Evolutionary conservation across 2,113 vertebrate species (phyloP).

Genomic region (Nycticebus coucang): DNA sequence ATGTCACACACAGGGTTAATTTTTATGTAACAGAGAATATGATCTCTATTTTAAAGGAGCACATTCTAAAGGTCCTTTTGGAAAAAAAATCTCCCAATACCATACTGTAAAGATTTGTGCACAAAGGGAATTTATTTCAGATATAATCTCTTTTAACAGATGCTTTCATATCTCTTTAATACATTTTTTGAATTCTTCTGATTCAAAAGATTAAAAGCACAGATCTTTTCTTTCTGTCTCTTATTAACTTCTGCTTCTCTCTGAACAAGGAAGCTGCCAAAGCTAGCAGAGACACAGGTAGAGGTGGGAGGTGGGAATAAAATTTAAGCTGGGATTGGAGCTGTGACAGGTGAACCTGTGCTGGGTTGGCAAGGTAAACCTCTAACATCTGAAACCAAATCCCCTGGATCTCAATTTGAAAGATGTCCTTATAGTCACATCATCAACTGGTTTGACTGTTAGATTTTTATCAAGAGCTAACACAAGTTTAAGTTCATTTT

Average conservation of each 20-base stretch:
- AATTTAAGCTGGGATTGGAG: neutral
- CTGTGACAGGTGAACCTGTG: neutral
- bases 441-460: neutral
- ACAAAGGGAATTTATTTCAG: neutral
- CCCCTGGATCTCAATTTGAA: neutral
- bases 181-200: neutral
- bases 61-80: neutral
- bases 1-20: neutral
- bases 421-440: neutral
- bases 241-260: neutral
- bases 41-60: neutral
- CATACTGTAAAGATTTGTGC: neutral
- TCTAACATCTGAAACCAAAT: neutral
- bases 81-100: neutral
- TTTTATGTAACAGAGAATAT: neutral
- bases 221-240: neutral
- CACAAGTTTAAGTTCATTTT: neutral
- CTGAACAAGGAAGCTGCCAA: neutral
- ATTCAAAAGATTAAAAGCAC: neutral
- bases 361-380: neutral
- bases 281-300: neutral
- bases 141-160: neutral
- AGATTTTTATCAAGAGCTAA: neutral
- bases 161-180: neutral
- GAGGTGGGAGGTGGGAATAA: neutral